Evolutionary conservation across 1,140 invertebrate species (phyloP), one percentile per base, ranked within the genome.

Genomic region (Drosophila virilis): DNA sequence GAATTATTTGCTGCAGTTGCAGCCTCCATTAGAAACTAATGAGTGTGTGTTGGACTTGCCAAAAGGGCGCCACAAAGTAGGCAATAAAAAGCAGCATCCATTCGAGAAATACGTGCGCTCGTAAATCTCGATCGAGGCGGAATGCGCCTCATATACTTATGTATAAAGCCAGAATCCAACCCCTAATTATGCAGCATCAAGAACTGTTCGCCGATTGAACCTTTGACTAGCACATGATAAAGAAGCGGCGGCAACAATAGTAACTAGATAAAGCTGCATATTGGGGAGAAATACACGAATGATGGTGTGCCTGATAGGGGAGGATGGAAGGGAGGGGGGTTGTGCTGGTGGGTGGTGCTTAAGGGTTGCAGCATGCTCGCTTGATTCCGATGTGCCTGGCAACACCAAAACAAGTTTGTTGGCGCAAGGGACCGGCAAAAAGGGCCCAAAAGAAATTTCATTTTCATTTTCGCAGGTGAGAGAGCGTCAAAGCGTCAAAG

Each of bases 391-490:
- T 72, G 61, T 51, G 81, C 82, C 50, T 88, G 79, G 82, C 79
- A 86, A 74, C 66, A 74, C 55, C 58, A 62, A 61, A 57, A 22
- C 22, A 22, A 22, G 22, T 79, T 77, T 60, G 28, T 28, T 55
- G 45, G 38, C 10, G 22, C 17, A 48, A 13, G 71, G 48, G 40
- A 55, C 46, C 57, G 75, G 78, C 69, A 42, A 75, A 80, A 80
- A 76, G 73, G 46, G 61, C 77, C 58, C 75, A 85, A 57, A 57
- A 71, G 72, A 88, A 86, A 86, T 86, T 86, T 86, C 83, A 89
- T 77, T 86, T 86, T 86, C 83, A 86, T 75, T 86, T 86, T 74
- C 52, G 83, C 83, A 86, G 83, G 76, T 86, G 79, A 86, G 83
- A 69, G 66, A 28, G 13, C 8, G 12, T 50, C 17, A 15, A 9